phyloP scores from a whole-genome alignment of 2,888 invertebrate species.

The Pachycephus smyrnensis region DNA sequence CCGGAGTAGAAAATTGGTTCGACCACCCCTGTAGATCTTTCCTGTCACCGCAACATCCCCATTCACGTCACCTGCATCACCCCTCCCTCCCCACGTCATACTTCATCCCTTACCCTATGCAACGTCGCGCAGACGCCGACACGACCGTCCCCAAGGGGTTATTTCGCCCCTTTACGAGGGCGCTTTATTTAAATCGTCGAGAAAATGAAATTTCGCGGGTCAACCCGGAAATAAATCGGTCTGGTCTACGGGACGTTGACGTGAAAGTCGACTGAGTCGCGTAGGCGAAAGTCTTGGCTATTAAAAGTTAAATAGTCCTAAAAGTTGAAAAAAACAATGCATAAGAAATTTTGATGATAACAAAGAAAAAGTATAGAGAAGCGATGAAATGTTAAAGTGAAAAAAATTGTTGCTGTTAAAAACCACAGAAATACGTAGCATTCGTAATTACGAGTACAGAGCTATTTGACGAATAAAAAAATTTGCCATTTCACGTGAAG shows the following conservation, averaged over 20 bases:
- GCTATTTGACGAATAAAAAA: not conserved
- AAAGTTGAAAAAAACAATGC: not conserved
- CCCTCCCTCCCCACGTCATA: not conserved
- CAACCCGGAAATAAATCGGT: not conserved
- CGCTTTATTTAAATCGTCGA: conserved; percentile 18
- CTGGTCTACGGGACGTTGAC: not conserved
- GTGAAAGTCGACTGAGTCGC: not conserved
- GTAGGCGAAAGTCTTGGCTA: not conserved
- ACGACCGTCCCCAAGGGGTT: not conserved
- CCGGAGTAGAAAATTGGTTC: not conserved
- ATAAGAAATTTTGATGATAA: too few relatives aligned
- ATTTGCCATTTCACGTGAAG: not conserved
- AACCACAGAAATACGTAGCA: not conserved
- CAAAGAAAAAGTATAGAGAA: not conserved
- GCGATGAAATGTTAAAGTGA: too few relatives aligned
- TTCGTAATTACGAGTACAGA: not conserved
- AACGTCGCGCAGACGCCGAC: not conserved
- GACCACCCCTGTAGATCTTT: not conserved
- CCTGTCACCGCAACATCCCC: not conserved
- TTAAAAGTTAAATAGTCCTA: not conserved
- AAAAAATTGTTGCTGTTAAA: not conserved
- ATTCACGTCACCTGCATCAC: not conserved
- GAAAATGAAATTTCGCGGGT: conserved; percentile 12
- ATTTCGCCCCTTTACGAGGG: not conserved
- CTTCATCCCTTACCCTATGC: not conserved